These are phyloP conservation scores for Carassius auratus DNA, from an alignment of 2,113 vertebrate species.

Conservation along the genomic window DNA sequence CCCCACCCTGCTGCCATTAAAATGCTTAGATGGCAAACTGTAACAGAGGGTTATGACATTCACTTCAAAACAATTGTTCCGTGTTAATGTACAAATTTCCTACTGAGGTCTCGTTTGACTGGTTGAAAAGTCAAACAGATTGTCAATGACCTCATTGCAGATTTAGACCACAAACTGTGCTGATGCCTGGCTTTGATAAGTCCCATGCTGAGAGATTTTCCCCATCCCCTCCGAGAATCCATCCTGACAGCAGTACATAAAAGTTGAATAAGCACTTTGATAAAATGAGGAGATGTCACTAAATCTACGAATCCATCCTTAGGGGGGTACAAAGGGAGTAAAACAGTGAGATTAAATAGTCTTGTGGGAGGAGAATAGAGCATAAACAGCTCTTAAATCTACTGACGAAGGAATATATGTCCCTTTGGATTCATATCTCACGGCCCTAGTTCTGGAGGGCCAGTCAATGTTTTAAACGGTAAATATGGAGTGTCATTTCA, in stretches of 20 bases:
- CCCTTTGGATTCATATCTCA: constrained; percentile 45
- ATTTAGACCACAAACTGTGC: constrained; percentile 40
- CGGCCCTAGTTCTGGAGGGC: constrained; percentile 33
- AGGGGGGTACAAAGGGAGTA: constrained; percentile 32
- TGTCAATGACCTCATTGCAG: constrained; percentile 39
- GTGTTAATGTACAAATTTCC: neutral
- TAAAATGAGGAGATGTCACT: constrained; percentile 58
- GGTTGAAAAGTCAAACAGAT: neutral
- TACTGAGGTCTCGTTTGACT: neutral
- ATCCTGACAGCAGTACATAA: constrained; percentile 55
- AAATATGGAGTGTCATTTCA: constrained; percentile 5
- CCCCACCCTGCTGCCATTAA: neutral
- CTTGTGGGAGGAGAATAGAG: constrained; percentile 42
- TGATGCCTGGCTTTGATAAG: constrained; percentile 49
- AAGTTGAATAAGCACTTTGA: constrained; percentile 58
- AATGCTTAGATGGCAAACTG: neutral
- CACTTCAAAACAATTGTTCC: neutral
- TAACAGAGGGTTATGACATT: neutral
- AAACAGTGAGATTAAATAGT: constrained; percentile 54
- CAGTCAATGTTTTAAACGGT: constrained; percentile 4
- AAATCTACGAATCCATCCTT: constrained; percentile 52
- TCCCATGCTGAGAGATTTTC: constrained; percentile 36
- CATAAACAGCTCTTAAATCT: constrained; percentile 54
- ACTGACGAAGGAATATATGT: constrained; percentile 49
- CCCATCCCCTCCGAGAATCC: constrained; percentile 37